Conservation (phyloP, 2,888 invertebrate genomes). For the Amorpha juglandis region DNA sequence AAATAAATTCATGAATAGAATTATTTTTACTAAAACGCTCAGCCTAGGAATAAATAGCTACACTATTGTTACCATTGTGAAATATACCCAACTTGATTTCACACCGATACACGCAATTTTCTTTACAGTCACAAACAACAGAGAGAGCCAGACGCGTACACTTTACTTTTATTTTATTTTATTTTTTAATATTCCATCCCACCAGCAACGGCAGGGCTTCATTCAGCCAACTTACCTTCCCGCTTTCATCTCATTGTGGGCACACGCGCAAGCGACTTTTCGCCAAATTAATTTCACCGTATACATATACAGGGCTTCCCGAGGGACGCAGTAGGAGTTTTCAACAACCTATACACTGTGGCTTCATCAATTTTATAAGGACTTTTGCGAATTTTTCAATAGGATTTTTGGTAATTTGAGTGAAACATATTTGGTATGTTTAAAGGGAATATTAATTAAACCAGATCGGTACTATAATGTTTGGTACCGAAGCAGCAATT, state of each 20-base stretch:
- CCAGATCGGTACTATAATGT: not conserved
- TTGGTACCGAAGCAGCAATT: too few relatives aligned
- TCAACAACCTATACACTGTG: slow-evolving; percentile 55
- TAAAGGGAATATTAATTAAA: not conserved
- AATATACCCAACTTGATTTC: too few relatives aligned
- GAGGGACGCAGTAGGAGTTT: slow-evolving; percentile 50
- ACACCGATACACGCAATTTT: too few relatives aligned
- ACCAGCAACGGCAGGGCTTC: slow-evolving; percentile 65
- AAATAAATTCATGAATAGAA: too few relatives aligned
- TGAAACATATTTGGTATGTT: not conserved
- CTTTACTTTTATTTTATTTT: slow-evolving; percentile 35
- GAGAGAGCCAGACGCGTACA: slow-evolving; percentile 29
- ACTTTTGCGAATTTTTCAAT: slow-evolving; percentile 10
- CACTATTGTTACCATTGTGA: too few relatives aligned
- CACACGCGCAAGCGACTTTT: slow-evolving; percentile 66
- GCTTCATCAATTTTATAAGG: slow-evolving; percentile 32
- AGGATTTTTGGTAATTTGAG: not conserved
- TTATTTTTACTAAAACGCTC: too few relatives aligned
- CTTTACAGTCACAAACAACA: not conserved
- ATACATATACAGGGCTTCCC: slow-evolving; percentile 33
- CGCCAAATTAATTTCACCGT: slow-evolving; percentile 79
- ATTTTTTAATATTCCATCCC: slow-evolving; percentile 76
- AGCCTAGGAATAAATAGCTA: too few relatives aligned
- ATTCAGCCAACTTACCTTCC: slow-evolving; percentile 69
- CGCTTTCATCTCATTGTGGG: slow-evolving; percentile 79